Percentiles rank a stretch among this genome's conserved stretches.
Conservation (phyloP, 2,113 vertebrate species). For the Pachycephala philippinensis region DNA sequence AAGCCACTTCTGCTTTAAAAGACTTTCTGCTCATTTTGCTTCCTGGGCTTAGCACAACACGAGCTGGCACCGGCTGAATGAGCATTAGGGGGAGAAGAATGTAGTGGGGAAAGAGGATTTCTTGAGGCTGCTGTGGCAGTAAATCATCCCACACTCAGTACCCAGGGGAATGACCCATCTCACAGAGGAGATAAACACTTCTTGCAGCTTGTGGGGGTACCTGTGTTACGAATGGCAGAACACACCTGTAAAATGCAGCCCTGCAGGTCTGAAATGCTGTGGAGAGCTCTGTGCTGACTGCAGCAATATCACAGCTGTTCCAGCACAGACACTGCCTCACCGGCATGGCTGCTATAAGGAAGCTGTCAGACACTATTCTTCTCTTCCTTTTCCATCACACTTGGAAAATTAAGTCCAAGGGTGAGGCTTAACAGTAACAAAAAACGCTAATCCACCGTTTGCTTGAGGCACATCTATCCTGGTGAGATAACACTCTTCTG, state of each 20-base stretch:
- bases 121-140: not conserved
- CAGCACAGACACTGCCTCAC: not conserved
- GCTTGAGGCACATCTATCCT: not conserved
- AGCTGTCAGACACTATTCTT: not conserved
- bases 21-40: not conserved
- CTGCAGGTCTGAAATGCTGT: not conserved
- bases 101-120: not conserved
- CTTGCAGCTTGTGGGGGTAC: not conserved
- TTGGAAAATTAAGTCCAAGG: not conserved
- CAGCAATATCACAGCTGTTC: not conserved
- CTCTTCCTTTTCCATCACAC: not conserved
- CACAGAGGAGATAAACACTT: not conserved
- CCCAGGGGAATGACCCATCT: not conserved
- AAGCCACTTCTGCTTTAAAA: not conserved
- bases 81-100: not conserved
- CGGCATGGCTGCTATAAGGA: not conserved
- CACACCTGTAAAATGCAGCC: not conserved
- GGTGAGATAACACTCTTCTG: not conserved
- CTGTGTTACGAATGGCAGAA: accelerated
- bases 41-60: not conserved
- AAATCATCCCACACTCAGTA: not conserved
- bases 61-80: not conserved
- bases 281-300: not conserved
- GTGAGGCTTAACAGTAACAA: not conserved
- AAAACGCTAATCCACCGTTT: not conserved